Evolutionary conservation across 2,888 invertebrate genomes (phyloP).

Genomic region (Entomobrya multifasciata): DNA sequence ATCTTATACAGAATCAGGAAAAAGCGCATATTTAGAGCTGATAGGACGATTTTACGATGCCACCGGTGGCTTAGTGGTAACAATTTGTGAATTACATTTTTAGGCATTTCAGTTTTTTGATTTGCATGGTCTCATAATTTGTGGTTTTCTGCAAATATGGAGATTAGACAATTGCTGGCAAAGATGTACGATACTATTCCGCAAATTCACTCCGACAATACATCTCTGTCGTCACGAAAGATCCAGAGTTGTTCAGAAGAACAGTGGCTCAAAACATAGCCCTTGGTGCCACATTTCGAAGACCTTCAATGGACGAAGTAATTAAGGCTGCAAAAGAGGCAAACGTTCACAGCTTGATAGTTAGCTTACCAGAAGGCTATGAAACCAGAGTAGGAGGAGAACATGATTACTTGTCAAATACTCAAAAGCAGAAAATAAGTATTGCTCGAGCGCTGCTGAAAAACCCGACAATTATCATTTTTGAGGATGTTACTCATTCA

Average conservation of each 20-base stretch:
- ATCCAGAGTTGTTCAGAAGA: slow-evolving; percentile 70
- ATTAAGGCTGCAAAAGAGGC: slow-evolving; percentile 72
- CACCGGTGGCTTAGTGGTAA: slow-evolving; percentile 62
- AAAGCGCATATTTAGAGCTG: slow-evolving; percentile 45
- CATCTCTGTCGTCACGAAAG: slow-evolving; percentile 63
- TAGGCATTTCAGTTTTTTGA: no score
- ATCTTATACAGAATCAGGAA: slow-evolving; percentile 69
- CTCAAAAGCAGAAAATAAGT: slow-evolving; percentile 60
- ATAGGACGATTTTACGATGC: slow-evolving; percentile 58
- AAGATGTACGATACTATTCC: slow-evolving; percentile 43
- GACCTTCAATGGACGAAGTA: slow-evolving; percentile 60
- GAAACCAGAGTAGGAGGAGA: slow-evolving; percentile 69
- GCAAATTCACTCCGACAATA: slow-evolving; percentile 30
- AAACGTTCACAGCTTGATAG: slow-evolving; percentile 69
- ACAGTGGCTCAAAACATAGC: slow-evolving; percentile 76
- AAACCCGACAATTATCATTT: slow-evolving; percentile 63
- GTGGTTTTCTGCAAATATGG: no score
- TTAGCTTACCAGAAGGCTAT: slow-evolving; percentile 72
- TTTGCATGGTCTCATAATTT: no score
- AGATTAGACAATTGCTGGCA: slow-evolving; percentile 63
- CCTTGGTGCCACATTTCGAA: slow-evolving; percentile 59
- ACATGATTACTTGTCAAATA: slow-evolving; percentile 54
- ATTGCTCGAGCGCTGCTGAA: slow-evolving; percentile 68
- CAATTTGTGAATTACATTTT: neutral
- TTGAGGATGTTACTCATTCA: slow-evolving; percentile 52